These are phyloP conservation scores for Venturia canescens DNA, from an alignment of 1,140 invertebrate species.

Conservation along the genomic window DNA sequence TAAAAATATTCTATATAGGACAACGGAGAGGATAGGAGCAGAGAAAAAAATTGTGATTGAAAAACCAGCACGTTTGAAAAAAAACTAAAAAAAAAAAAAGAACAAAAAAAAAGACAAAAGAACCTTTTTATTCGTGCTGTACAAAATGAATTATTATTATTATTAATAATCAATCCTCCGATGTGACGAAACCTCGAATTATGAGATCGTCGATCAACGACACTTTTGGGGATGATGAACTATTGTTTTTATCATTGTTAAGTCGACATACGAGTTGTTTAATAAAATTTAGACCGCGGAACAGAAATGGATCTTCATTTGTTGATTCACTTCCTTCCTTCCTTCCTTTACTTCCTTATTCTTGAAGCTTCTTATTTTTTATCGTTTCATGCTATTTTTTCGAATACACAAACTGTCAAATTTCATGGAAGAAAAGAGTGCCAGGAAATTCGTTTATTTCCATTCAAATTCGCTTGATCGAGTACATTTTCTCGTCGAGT, in stretches of 20 bases:
- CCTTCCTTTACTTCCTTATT: not conserved
- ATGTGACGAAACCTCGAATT: not conserved
- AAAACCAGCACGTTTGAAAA: not conserved
- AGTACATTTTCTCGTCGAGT: too few species aligned
- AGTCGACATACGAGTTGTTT: slow-evolving; percentile 39
- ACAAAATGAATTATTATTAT: not conserved
- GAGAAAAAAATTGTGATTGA: not conserved
- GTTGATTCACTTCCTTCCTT: not conserved
- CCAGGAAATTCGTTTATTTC: too few species aligned
- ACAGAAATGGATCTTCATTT: slow-evolving; percentile 11
- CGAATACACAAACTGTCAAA: not conserved
- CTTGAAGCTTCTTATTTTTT: not conserved
- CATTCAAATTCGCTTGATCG: too few species aligned
- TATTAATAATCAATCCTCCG: slow-evolving; percentile 4
- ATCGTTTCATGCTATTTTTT: not conserved
- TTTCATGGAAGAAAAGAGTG: too few species aligned
- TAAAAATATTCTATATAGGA: not conserved
- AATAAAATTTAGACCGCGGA: slow-evolving; percentile 40
- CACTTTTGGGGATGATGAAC: slow-evolving; percentile 18
- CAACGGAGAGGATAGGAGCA: not conserved
- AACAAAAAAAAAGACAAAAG: not conserved
- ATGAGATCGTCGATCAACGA: not conserved
- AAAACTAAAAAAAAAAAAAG: not conserved
- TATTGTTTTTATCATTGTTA: slow-evolving; percentile 51
- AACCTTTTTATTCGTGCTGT: too few species aligned